A percentile compares a stretch with the other conserved stretches of the same genome.
Conservation (phyloP, 2,888 invertebrate species). For the Volucella bombylans region DNA sequence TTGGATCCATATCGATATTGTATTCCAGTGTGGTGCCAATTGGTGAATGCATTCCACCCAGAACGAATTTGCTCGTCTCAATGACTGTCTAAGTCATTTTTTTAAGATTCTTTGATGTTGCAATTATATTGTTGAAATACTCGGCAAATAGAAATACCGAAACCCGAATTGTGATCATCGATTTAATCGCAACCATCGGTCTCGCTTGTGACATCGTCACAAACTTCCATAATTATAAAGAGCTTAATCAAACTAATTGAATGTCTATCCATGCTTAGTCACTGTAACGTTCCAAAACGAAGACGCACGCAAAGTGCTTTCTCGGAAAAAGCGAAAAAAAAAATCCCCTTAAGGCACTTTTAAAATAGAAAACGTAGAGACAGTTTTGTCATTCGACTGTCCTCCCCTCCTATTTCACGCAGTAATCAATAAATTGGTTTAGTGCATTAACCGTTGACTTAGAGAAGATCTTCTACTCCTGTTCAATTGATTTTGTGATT, state of each 20-base stretch:
- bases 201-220: conserved; percentile 81
- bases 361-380: conserved; percentile 76
- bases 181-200: conserved; percentile 82
- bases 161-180: conserved; percentile 81
- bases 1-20: conserved; percentile 81
- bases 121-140: conserved; percentile 80
- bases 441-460: conserved; percentile 72
- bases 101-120: conserved; percentile 81
- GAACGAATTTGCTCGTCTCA: conserved; percentile 88
- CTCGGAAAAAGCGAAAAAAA: conserved; percentile 81
- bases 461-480: conserved; percentile 30
- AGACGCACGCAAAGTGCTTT: conserved; percentile 80
- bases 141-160: conserved; percentile 79
- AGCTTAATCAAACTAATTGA: conserved; percentile 81
- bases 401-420: conserved; percentile 64
- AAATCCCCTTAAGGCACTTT: conserved; percentile 80
- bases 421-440: conserved; percentile 62
- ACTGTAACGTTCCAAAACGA: conserved; percentile 81
- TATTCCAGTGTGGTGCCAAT: conserved; percentile 81
- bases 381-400: background rate
- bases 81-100: conserved; percentile 87
- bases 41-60: conserved; percentile 84
- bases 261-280: conserved; percentile 81
- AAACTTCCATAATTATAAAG: conserved; percentile 81
- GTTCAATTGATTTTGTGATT: background rate